These are phyloP conservation scores for Calliphora vomitoria DNA, from an alignment of 2,888 invertebrate species.

Conservation along the genomic window DNA sequence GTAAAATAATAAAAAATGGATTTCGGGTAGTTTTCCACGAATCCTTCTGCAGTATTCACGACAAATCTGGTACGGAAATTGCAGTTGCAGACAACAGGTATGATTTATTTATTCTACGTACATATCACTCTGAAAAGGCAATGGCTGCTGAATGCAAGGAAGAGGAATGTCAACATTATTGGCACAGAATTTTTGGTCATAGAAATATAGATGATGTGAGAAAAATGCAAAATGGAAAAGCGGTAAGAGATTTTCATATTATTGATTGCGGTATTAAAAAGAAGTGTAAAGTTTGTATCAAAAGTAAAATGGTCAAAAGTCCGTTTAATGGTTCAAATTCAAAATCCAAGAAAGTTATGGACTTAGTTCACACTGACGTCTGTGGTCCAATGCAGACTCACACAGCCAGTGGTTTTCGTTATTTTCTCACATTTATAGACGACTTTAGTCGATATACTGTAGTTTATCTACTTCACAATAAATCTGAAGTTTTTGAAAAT, in stretches of 20 bases:
- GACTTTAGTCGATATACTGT: slow-evolving; percentile 26
- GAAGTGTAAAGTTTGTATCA: neutral
- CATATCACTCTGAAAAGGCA: neutral
- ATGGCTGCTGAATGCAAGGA: neutral
- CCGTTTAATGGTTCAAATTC: neutral
- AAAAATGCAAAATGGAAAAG: too few species aligned
- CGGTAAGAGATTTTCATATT: neutral
- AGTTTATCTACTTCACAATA: slow-evolving; percentile 26
- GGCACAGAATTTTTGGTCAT: neutral
- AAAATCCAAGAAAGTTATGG: neutral
- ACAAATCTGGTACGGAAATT: neutral
- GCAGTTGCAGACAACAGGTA: neutral
- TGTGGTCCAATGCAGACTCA: slow-evolving; percentile 10
- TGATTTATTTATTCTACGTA: neutral
- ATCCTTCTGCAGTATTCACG: neutral
- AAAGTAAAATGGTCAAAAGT: slow-evolving; percentile 5
- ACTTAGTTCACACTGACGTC: slow-evolving; percentile 6
- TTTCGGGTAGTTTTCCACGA: slow-evolving; percentile 3
- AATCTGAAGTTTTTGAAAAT: slow-evolving; percentile 28
- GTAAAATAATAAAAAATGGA: neutral
- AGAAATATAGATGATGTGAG: too few species aligned
- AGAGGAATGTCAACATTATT: neutral
- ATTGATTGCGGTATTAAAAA: neutral
- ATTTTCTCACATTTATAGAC: slow-evolving; percentile 21
- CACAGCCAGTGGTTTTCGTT: neutral